Conservation (phyloP, 1,140 invertebrate genomes). For the Sweltsa coloradensis region DNA sequence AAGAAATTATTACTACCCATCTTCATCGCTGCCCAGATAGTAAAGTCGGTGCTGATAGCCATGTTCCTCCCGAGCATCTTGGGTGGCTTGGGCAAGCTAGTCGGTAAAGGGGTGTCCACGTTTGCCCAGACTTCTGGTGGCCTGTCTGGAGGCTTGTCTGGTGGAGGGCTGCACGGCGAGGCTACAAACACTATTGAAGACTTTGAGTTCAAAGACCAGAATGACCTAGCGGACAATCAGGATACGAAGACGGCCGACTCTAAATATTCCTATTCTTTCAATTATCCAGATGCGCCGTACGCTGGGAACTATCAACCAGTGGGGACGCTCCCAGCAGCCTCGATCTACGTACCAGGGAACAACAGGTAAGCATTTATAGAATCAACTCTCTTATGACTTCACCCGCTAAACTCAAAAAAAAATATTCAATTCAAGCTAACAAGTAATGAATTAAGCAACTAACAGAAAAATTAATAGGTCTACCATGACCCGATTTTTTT, state of each 20-base stretch:
- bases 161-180: slow-evolving; percentile 20
- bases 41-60: slow-evolving; percentile 65
- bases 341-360: too few species aligned
- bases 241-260: slow-evolving; percentile 3
- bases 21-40: slow-evolving; percentile 54
- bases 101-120: slow-evolving; percentile 43
- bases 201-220: slow-evolving; percentile 50
- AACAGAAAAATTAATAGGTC: too few species aligned
- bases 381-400: too few species aligned
- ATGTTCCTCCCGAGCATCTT: slow-evolving; percentile 71
- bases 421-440: too few species aligned
- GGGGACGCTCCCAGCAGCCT: too few species aligned
- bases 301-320: neutral
- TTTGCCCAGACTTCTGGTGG: slow-evolving; percentile 11
- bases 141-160: neutral
- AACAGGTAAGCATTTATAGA: too few species aligned
- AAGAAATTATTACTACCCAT: slow-evolving; percentile 69
- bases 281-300: slow-evolving; percentile 2
- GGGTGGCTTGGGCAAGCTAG: slow-evolving; percentile 64
- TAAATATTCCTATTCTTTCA: neutral
- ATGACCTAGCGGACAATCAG: slow-evolving; percentile 15
- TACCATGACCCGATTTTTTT: too few species aligned
- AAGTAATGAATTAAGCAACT: too few species aligned
- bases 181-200: slow-evolving; percentile 40
- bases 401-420: too few species aligned